Percentiles rank a stretch among this genome's conserved stretches.
These are phyloP conservation scores for Drosophila equinoxialis DNA, from an alignment of 1,140 invertebrate genomes.

Conservation along the genomic window DNA sequence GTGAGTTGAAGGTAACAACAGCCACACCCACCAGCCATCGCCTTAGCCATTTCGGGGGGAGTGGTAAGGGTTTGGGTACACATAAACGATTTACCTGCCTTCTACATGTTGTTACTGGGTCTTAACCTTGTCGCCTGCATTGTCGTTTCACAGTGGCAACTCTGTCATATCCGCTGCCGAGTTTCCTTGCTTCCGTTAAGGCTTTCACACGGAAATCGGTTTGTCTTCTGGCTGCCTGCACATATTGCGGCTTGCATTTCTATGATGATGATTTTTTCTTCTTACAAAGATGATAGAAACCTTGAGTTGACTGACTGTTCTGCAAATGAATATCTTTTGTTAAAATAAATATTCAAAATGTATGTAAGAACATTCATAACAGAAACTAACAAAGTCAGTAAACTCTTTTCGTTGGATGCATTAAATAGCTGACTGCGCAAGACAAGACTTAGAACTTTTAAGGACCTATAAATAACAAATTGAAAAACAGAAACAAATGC, in stretches of 20 bases:
- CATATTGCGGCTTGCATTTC: slow-evolving; percentile 56
- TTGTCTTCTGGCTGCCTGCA: slow-evolving; percentile 70
- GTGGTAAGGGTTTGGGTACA: background rate
- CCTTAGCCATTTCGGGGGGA: slow-evolving; percentile 38
- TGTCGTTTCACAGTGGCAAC: slow-evolving; percentile 21
- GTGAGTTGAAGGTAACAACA: slow-evolving; percentile 4
- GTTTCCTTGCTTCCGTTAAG: slow-evolving; percentile 47
- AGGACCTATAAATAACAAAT: too few relatives aligned
- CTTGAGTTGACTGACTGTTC: background rate
- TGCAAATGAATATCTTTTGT: background rate
- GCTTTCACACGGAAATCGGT: slow-evolving; percentile 67
- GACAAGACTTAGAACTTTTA: too few relatives aligned
- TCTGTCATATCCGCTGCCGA: slow-evolving; percentile 39
- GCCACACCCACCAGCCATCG: slow-evolving; percentile 36
- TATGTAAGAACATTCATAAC: background rate
- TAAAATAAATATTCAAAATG: too few relatives aligned
- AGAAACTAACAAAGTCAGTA: too few relatives aligned
- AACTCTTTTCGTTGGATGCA: too few relatives aligned
- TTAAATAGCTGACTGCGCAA: too few relatives aligned
- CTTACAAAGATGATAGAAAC: background rate
- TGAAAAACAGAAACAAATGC: too few relatives aligned
- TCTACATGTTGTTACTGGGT: slow-evolving; percentile 13
- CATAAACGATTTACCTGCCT: slow-evolving; percentile 63
- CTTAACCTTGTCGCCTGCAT: slow-evolving; percentile 68
- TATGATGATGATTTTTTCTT: slow-evolving; percentile 12